These are phyloP conservation scores for Drosophila paramelanica DNA, from an alignment of 2,888 invertebrate genomes.

Conservation along the genomic window DNA sequence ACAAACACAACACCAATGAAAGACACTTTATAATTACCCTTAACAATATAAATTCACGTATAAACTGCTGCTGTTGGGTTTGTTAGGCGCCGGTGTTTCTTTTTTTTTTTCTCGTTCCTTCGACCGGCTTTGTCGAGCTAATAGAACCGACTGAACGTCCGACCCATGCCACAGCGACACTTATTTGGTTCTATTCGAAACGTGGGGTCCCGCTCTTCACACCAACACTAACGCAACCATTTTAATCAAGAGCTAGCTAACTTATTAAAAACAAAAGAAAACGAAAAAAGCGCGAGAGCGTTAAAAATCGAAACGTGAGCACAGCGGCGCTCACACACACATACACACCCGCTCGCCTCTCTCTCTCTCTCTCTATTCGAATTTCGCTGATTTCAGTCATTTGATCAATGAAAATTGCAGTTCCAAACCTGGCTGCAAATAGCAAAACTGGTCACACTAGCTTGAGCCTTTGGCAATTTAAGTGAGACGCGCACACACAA, in stretches of 20 bases:
- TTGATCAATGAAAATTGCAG: conserved; percentile 45
- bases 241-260: conserved; percentile 27
- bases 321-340: background rate
- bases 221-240: conserved; percentile 1
- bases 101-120: background rate
- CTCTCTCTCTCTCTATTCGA: background rate
- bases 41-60: conserved; percentile 44
- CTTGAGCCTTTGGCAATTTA: background rate
- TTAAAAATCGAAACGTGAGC: background rate
- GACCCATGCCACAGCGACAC: conserved; percentile 40
- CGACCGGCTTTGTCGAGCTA: conserved; percentile 69
- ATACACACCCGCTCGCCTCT: background rate
- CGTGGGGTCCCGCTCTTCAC: conserved; percentile 6
- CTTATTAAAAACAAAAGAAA: conserved; percentile 10
- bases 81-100: conserved; percentile 6
- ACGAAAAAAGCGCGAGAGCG: conserved; percentile 1
- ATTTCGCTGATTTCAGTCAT: background rate
- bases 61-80: conserved; percentile 25
- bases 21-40: conserved; percentile 76
- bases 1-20: conserved; percentile 34
- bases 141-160: conserved; percentile 73
- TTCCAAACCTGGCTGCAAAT: background rate
- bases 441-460: conserved; percentile 25
- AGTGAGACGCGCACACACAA: background rate
- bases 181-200: conserved; percentile 67